Evolutionary conservation across 2,797 vertebrate genomes (phyloP).

Genomic region (Aphelocoma californica): DNA sequence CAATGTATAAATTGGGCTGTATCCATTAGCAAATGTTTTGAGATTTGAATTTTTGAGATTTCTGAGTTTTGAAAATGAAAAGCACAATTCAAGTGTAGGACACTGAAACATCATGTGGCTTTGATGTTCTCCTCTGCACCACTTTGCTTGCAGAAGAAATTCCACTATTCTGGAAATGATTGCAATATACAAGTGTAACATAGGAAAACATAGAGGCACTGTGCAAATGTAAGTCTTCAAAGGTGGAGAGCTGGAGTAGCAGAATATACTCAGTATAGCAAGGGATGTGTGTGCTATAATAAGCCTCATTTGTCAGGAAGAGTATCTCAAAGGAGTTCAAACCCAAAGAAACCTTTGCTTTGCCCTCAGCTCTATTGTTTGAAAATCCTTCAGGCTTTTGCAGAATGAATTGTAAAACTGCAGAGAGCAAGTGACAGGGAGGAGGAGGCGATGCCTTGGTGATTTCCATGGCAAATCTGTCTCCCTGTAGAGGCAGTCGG

Average conservation of each 20-base stretch:
- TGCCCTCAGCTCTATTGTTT: neutral
- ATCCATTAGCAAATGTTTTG: neutral
- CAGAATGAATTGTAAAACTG: neutral
- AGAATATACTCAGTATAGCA: neutral
- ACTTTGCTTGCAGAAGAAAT: neutral
- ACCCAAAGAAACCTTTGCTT: neutral
- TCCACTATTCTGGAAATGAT: neutral
- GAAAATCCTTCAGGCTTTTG: neutral
- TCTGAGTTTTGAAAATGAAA: neutral
- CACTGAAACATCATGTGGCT: neutral
- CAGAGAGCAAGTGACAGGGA: neutral
- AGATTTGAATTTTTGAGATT: neutral
- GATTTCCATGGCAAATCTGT: neutral
- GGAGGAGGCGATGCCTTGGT: neutral
- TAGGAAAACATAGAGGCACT: neutral
- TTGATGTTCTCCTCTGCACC: neutral
- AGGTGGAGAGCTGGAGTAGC: neutral
- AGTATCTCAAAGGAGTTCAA: neutral
- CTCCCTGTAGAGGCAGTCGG: neutral
- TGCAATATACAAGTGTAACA: neutral
- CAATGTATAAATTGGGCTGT: accelerated
- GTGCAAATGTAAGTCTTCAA: neutral
- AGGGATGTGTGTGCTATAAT: neutral
- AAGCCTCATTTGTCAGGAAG: neutral
- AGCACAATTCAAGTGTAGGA: neutral